phyloP scores from a whole-genome alignment of 2,797 vertebrate genomes.

The Muscicapa comitata region DNA sequence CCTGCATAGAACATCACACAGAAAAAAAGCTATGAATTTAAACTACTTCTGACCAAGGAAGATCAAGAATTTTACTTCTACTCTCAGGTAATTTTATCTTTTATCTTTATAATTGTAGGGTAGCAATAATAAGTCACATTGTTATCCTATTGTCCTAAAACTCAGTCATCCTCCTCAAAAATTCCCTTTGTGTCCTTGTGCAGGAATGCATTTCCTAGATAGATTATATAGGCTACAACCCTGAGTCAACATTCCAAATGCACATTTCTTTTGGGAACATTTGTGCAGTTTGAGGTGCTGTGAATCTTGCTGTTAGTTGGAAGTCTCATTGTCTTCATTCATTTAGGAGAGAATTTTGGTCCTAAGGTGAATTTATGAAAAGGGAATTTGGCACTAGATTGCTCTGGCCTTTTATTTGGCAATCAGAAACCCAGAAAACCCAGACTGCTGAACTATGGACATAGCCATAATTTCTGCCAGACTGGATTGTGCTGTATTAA shows the following conservation, averaged over 20 bases:
- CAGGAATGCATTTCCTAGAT: background rate
- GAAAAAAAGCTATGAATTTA: background rate
- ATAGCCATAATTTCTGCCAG: background rate
- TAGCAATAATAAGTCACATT: fast-evolving
- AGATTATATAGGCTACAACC: background rate
- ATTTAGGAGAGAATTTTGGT: background rate
- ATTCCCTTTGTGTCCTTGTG: fast-evolving
- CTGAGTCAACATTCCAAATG: background rate
- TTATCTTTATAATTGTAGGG: background rate
- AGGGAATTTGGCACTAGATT: background rate
- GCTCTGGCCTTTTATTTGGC: background rate
- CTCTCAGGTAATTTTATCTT: background rate
- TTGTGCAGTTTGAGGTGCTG: background rate
- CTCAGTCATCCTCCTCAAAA: background rate
- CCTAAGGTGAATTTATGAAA: background rate
- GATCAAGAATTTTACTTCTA: background rate
- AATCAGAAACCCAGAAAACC: background rate
- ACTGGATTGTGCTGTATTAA: background rate
- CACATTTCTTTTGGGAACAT: background rate
- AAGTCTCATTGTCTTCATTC: background rate
- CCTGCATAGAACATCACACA: background rate
- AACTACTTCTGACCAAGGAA: background rate
- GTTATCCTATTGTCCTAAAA: background rate
- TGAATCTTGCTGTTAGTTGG: background rate
- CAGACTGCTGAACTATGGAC: background rate